These are phyloP conservation scores for Rhopalosiphum maidis DNA, from an alignment of 1,140 invertebrate species.

Conservation along the genomic window DNA sequence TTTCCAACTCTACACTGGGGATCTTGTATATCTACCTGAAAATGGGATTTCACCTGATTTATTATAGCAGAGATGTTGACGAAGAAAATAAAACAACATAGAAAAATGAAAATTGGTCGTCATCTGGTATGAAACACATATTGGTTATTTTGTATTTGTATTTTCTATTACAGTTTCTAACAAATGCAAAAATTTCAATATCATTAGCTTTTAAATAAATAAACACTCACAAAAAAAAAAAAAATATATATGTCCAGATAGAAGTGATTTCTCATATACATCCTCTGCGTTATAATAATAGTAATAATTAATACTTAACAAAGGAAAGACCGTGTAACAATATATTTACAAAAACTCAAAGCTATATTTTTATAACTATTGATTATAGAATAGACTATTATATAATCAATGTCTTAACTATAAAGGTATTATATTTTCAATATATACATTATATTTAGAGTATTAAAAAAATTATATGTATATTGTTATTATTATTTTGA, in stretches of 20 bases:
- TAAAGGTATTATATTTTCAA: too few species aligned
- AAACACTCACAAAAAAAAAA: background rate
- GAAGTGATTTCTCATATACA: background rate
- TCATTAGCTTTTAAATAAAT: background rate
- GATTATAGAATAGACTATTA: too few species aligned
- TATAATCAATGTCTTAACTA: too few species aligned
- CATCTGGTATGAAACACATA: background rate
- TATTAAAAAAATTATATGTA: too few species aligned
- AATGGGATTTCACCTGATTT: conserved; percentile 44
- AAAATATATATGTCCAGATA: background rate
- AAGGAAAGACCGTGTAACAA: too few species aligned
- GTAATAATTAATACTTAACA: background rate
- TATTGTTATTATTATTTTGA: too few species aligned
- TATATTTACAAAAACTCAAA: too few species aligned
- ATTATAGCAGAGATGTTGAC: conserved; percentile 27
- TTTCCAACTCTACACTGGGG: background rate
- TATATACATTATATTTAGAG: too few species aligned
- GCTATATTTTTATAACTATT: too few species aligned
- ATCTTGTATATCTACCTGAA: background rate
- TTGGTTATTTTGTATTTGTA: background rate
- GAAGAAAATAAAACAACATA: background rate
- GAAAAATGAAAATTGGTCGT: background rate
- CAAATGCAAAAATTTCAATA: background rate
- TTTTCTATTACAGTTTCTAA: background rate
- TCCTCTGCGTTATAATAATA: background rate